Percentiles rank a stretch among this genome's conserved stretches.
phyloP scores from a whole-genome alignment of 2,797 vertebrate genomes.

The Scolopax rusticola region DNA sequence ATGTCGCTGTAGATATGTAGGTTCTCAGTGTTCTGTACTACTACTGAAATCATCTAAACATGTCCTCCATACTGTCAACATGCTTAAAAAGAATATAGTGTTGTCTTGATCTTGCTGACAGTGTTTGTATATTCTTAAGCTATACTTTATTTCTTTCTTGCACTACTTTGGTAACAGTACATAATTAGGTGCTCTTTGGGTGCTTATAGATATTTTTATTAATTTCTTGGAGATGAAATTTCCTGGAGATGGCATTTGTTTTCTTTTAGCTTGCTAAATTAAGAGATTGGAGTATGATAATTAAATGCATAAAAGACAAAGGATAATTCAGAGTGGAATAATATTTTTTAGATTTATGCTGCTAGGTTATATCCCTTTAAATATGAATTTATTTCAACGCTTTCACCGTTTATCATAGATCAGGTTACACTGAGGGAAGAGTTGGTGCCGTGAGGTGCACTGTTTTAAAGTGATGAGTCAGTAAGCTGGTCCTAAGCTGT shows the following conservation, averaged over 20 bases:
- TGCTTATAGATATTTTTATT: neutral
- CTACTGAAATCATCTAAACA: neutral
- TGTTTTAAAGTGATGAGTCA: neutral
- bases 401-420: neutral
- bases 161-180: neutral
- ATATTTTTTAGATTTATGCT: neutral
- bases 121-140: neutral
- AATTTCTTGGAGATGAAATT: neutral
- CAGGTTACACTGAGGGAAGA: neutral
- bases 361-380: neutral
- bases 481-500: neutral
- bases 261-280: neutral
- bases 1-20: fast-evolving
- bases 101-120: neutral
- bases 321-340: neutral
- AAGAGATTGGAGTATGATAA: neutral
- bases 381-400: neutral
- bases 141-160: neutral
- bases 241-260: neutral
- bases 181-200: neutral
- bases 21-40: neutral
- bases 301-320: neutral
- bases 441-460: neutral
- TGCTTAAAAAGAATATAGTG: neutral
- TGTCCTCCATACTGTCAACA: neutral